Percentiles rank a stretch among this genome's conserved stretches.
Evolutionary conservation across 2,888 invertebrate species (phyloP).

Genomic region (Xestia xanthographa): DNA sequence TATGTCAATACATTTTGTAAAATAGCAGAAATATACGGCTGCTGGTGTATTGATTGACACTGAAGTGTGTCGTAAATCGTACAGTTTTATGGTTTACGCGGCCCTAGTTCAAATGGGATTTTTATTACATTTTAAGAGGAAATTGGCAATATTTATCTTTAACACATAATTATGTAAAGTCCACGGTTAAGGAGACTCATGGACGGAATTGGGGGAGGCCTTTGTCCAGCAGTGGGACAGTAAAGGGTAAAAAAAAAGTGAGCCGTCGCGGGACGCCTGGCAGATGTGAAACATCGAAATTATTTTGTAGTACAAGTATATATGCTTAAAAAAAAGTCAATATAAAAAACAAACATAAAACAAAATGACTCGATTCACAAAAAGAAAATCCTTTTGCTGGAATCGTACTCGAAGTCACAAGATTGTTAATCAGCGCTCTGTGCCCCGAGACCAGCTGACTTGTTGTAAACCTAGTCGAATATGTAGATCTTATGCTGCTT

Average conservation of each 20-base stretch:
- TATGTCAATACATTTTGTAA: conserved; percentile 3
- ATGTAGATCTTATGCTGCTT: too few species aligned
- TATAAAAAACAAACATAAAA: too few species aligned
- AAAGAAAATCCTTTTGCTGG: too few species aligned
- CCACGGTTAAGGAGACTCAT: neutral
- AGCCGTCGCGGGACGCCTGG: too few species aligned
- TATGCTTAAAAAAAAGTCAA: too few species aligned
- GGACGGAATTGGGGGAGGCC: neutral
- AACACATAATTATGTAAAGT: neutral
- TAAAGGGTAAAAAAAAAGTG: neutral
- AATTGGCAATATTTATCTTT: conserved; percentile 38
- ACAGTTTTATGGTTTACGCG: conserved; percentile 33
- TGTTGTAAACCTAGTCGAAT: too few species aligned
- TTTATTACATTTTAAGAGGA: conserved; percentile 48
- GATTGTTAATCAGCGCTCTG: too few species aligned
- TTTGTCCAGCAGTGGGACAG: neutral
- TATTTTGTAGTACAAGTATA: too few species aligned
- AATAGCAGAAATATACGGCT: neutral
- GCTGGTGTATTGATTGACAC: conserved; percentile 28
- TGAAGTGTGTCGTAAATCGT: conserved; percentile 38
- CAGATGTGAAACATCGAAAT: too few species aligned
- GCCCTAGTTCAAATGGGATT: conserved; percentile 38
- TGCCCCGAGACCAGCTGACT: too few species aligned
- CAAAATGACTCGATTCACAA: too few species aligned
- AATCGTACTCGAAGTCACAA: too few species aligned